phyloP scores from a whole-genome alignment of 2,888 invertebrate species.

The Seira musarum region DNA sequence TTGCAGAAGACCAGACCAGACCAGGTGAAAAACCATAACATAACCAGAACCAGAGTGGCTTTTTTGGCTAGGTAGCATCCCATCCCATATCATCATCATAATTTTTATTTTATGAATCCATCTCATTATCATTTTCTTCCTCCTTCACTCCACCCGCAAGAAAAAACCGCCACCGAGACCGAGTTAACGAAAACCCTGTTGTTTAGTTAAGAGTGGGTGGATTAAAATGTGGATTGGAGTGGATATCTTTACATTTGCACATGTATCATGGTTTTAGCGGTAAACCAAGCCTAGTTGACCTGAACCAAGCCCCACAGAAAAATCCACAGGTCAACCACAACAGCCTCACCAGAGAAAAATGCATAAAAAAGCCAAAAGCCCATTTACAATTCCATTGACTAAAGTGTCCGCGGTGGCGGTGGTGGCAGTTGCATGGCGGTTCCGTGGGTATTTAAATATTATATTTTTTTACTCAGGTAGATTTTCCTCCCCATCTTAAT shows the following conservation, averaged over 20 bases:
- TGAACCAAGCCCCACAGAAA: slow-evolving; percentile 39
- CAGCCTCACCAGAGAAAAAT: slow-evolving; percentile 51
- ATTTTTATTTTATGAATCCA: slow-evolving; percentile 7
- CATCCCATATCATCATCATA: slow-evolving; percentile 1
- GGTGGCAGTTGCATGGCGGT: slow-evolving; percentile 3
- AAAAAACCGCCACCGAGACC: slow-evolving; percentile 18
- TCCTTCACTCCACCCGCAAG: slow-evolving; percentile 24
- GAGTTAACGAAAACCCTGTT: not conserved
- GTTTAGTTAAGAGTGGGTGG: slow-evolving; percentile 13
- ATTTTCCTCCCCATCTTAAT: too few species aligned
- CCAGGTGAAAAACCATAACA: slow-evolving; percentile 30
- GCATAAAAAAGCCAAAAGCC: not conserved
- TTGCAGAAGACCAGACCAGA: slow-evolving; percentile 35
- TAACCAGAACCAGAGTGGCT: slow-evolving; percentile 15
- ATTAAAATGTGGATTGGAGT: not conserved
- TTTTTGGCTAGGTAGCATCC: too few species aligned
- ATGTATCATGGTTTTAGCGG: slow-evolving; percentile 54
- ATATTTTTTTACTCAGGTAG: not conserved
- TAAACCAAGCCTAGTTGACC: slow-evolving; percentile 58
- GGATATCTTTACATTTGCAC: not conserved
- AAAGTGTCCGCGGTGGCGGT: slow-evolving; percentile 39
- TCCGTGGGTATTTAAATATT: slow-evolving; percentile 18
- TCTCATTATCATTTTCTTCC: slow-evolving; percentile 28
- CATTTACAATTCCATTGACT: not conserved
- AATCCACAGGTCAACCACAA: slow-evolving; percentile 56